A percentile compares a stretch with the other conserved stretches of the same genome.
These are phyloP conservation scores for Aix galericulata DNA, from an alignment of 2,113 vertebrate species.

Conservation along the genomic window DNA sequence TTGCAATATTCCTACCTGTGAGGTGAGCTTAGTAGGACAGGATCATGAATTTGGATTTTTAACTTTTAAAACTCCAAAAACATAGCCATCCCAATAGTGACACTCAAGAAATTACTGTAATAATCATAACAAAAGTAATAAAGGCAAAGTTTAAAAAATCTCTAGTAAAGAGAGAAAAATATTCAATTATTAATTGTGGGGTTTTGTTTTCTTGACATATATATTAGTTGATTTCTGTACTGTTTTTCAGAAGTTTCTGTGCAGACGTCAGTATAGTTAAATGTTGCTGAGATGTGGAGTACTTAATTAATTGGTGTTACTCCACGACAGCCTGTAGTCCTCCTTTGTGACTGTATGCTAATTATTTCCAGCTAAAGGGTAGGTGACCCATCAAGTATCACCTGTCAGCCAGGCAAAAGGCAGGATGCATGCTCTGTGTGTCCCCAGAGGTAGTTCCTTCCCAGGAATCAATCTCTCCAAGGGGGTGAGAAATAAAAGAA, in stretches of 20 bases:
- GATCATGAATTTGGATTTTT: background rate
- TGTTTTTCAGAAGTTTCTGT: background rate
- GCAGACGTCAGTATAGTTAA: background rate
- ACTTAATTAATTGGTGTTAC: background rate
- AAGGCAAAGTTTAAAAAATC: background rate
- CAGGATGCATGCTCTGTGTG: background rate
- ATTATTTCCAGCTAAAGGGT: constrained; percentile 4
- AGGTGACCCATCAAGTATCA: background rate
- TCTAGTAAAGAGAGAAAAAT: background rate
- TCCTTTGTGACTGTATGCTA: background rate
- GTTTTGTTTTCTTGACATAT: background rate
- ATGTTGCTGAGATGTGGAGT: background rate
- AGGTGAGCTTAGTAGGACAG: background rate
- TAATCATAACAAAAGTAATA: background rate
- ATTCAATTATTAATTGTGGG: background rate
- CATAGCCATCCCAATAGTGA: background rate
- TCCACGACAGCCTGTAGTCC: background rate
- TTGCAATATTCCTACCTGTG: background rate
- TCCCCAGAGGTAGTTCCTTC: background rate
- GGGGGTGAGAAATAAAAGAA: background rate
- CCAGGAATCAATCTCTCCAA: background rate
- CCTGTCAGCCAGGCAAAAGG: background rate
- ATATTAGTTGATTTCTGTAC: background rate
- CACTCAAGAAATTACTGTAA: background rate
- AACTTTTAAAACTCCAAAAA: background rate